Evolutionary conservation across 1,140 invertebrate genomes (phyloP), one percentile per base, ranked within the genome.

Genomic region (Drosophila asahinai): DNA sequence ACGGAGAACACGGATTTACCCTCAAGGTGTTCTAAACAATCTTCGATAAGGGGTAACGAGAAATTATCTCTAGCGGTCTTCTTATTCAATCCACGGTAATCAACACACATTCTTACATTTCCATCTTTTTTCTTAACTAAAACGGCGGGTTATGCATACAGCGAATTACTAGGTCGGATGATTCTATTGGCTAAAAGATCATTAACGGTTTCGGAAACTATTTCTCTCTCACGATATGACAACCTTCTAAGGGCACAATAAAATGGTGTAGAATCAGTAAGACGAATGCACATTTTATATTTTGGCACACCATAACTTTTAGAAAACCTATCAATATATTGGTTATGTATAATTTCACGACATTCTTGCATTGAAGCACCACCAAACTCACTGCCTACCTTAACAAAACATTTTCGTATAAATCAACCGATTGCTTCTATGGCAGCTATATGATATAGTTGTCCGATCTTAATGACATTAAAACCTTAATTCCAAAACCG

Each of bases 81-180:
- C 22, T 55, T 67, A 38, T 63, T 70, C 6, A 66, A 14, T 5
- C 58, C 58, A 38, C 72, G 27, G 15, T 62, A 71, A 40, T 71
- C 58, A 6, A 61, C 33, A 38, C 64, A 68, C 63, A 75, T 68
- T 30, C 72, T n/a, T 45, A 14, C 30, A 38, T 38, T 33, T 12
- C 48, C 49, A 47, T 63, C 12, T 15, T 55, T 74, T 12, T 52
- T 73, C 33, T 38, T 66, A 14, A 66, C 54, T 42, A 73, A 17
- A 7, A 65, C 52, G 14, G 64, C 25, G 8, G 43, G 17, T 11
- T 52, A 47, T 14, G 14, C 25, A 47, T 60, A 33, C 8, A 43
- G 58, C 11, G 17, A 60, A 12, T 49, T 27, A 30, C 30, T 55
- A 12, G 22, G 51, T 19, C 51, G 22, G 12, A 55, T 55, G 7